These are phyloP conservation scores for Phyllotis vaccarum DNA, from an alignment of 2,797 vertebrate genomes.

Conservation along the genomic window DNA sequence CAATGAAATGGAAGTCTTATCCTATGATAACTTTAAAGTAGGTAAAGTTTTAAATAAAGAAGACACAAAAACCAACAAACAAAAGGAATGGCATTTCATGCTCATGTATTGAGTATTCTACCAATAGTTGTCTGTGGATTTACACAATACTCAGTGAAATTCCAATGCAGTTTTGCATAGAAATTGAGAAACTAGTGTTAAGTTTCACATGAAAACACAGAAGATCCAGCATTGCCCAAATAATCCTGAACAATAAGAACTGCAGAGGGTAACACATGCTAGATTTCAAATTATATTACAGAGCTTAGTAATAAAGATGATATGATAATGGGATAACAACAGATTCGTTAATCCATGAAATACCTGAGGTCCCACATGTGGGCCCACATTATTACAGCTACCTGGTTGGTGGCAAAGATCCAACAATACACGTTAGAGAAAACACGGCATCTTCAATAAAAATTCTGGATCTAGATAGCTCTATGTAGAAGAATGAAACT, in stretches of 20 bases:
- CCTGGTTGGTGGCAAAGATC: neutral
- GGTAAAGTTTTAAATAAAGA: neutral
- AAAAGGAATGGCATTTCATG: neutral
- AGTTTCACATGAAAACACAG: neutral
- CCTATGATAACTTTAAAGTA: neutral
- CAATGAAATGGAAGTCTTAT: neutral
- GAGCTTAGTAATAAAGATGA: neutral
- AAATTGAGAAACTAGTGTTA: neutral
- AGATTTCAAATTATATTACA: neutral
- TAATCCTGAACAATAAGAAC: neutral
- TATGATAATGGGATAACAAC: neutral
- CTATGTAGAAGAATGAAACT: neutral
- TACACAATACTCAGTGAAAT: neutral
- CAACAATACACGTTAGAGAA: neutral
- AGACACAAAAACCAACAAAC: neutral
- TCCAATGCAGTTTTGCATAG: neutral
- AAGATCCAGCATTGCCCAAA: neutral
- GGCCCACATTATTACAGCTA: neutral
- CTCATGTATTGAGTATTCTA: neutral
- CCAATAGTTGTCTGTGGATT: neutral
- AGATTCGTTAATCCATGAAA: neutral
- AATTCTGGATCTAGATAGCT: neutral
- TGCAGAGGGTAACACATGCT: neutral
- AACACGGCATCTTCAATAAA: neutral
- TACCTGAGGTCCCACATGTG: neutral